Evolutionary conservation across 2,113 vertebrate genomes (phyloP).

Genomic region (Rhinopithecus roxellana): DNA sequence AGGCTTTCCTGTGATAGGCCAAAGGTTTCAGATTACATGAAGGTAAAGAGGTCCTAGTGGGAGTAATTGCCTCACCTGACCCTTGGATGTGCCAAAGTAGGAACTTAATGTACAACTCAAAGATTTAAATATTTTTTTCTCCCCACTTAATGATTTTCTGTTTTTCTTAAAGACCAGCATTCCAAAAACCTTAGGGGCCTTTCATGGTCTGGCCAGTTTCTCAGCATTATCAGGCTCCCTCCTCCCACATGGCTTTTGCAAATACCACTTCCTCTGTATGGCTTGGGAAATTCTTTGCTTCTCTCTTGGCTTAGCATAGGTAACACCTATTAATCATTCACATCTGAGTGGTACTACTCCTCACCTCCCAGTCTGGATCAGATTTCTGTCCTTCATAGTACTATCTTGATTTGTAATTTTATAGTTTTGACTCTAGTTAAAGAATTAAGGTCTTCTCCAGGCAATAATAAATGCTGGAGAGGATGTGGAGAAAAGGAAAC

Average conservation of each 20-base stretch:
- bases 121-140: background rate
- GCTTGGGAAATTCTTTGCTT: background rate
- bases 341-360: background rate
- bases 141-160: background rate
- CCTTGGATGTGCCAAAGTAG: background rate
- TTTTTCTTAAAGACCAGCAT: slow-evolving; percentile 22
- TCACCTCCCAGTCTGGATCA: background rate
- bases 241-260: background rate
- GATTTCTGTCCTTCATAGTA: background rate
- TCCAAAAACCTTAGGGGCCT: background rate
- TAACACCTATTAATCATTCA: background rate
- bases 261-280: background rate
- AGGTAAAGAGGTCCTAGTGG: background rate
- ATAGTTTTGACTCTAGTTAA: background rate
- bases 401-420: background rate
- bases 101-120: background rate
- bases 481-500: too few relatives aligned
- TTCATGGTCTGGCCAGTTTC: background rate
- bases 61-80: background rate
- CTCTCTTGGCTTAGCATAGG: background rate
- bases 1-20: background rate
- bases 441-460: background rate
- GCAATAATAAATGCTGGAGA: too few relatives aligned
- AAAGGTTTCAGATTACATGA: background rate
- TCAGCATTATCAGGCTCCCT: background rate